Evolutionary conservation across 2,888 invertebrate species (phyloP).

Genomic region (Lepidonotus clava): DNA sequence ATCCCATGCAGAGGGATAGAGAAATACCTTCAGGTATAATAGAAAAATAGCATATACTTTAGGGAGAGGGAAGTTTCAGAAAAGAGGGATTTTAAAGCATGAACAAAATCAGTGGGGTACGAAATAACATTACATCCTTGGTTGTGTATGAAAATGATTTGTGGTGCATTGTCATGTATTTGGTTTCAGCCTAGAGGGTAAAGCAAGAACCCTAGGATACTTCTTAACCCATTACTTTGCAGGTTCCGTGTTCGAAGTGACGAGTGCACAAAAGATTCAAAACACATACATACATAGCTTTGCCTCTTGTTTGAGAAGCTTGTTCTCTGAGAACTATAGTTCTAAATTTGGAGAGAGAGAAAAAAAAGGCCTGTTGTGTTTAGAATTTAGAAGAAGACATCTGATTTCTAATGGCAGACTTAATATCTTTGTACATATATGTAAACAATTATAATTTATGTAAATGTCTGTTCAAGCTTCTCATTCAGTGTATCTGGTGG

Average conservation of each 20-base stretch:
- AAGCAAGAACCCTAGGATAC: neutral
- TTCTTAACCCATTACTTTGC: conserved; percentile 22
- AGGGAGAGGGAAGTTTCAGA: neutral
- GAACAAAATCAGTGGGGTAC: neutral
- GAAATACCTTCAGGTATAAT: no score
- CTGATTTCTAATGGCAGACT: no score
- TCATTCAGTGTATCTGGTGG: conserved; percentile 1
- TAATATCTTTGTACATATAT: no score
- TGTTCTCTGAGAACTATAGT: no score
- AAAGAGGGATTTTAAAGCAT: neutral
- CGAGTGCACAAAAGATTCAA: neutral
- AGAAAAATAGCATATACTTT: no score
- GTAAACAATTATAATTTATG: no score
- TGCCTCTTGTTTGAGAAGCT: neutral
- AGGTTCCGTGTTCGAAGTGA: neutral
- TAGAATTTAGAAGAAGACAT: no score
- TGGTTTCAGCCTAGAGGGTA: conserved; percentile 10
- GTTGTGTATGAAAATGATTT: conserved; percentile 24
- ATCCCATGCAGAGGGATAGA: no score
- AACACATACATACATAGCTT: neutral
- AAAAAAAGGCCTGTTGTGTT: no score
- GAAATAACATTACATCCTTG: neutral
- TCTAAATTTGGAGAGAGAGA: no score
- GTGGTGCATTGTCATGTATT: conserved; percentile 34
- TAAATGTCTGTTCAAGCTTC: neutral